Evolutionary conservation across 2,113 vertebrate species (phyloP).

Genomic region (Euleptes europaea): DNA sequence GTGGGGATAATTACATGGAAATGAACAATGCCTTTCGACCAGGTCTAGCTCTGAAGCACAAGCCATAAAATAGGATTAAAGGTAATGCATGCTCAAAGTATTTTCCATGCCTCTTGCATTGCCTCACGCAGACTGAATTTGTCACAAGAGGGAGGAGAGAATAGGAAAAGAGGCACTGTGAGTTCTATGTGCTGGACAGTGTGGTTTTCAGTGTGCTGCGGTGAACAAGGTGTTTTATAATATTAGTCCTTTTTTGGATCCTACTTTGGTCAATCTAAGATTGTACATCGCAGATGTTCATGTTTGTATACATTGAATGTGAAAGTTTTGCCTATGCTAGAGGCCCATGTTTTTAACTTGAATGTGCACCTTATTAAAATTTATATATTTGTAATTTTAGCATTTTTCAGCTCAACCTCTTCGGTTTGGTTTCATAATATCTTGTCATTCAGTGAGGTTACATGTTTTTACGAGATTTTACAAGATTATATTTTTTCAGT

Average conservation of each 20-base stretch:
- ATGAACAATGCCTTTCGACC: constrained; percentile 16
- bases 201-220: not conserved
- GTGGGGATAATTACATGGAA: constrained; percentile 35
- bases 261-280: too few relatives aligned
- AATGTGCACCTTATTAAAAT: too few relatives aligned
- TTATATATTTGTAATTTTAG: too few relatives aligned
- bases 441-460: constrained; percentile 8
- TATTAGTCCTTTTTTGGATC: too few relatives aligned
- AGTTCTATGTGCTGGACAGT: not conserved
- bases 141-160: not conserved
- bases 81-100: not conserved
- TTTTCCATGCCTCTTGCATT: not conserved
- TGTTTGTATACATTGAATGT: too few relatives aligned
- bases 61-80: constrained; percentile 37
- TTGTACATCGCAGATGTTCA: too few relatives aligned
- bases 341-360: too few relatives aligned
- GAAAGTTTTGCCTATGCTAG: too few relatives aligned
- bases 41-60: constrained; percentile 15
- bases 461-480: not conserved
- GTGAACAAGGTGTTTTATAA: constrained; percentile 26
- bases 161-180: not conserved
- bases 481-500: not conserved
- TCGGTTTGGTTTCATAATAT: constrained; percentile 39
- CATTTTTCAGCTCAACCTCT: too few relatives aligned
- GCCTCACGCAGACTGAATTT: constrained; percentile 21